Evolutionary conservation across 2,113 vertebrate species (phyloP), one percentile per base, ranked within the genome.

Genomic region (Ochotona princeps): DNA sequence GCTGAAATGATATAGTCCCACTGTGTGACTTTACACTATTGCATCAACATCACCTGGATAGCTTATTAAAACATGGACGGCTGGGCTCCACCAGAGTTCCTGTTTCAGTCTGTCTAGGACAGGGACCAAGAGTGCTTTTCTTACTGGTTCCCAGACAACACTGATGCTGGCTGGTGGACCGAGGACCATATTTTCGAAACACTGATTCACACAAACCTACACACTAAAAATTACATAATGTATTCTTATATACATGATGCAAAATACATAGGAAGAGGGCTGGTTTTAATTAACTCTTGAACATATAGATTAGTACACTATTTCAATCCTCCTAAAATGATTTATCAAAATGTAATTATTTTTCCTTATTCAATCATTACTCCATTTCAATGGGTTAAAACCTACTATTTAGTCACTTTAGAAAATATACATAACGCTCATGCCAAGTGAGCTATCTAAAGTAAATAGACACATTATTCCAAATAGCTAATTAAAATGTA

Each of bases 271-370:
- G 73, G 66, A 95, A 95, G 17, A 86, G 35, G 38, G 35, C 14
- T 85, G 51, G 51, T 72, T 96, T 91, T 94, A 90, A 92, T 85
- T 70, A 91, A 95, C 14, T 95, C 81, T 92, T 89, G 91, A 93
- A 95, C 35, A 91, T 63, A 74, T 2, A 86, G 38, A 74, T 75
- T 81, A 96, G 81, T 47, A 87, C 94, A 26, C 90, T 14, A 96
- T 72, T 84, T 90, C 85, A 88, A 87, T 85, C 49, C 87, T 92
- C 95, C 90, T 95, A 95, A 96, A 91, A 79, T 69, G n/a, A 93
- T 94, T 32, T 96, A 61, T n/a, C 87, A 38, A 90, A 89, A 54
- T 89, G 1, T 65, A 94, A 63, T 92, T 1, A 89, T 85, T 93
- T 95, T 35, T 32, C 51, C 44, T 85, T 93, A 86, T 54, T 87